Evolutionary conservation across 2,888 invertebrate genomes (phyloP).

Genomic region (Chrysolina oricalcia): DNA sequence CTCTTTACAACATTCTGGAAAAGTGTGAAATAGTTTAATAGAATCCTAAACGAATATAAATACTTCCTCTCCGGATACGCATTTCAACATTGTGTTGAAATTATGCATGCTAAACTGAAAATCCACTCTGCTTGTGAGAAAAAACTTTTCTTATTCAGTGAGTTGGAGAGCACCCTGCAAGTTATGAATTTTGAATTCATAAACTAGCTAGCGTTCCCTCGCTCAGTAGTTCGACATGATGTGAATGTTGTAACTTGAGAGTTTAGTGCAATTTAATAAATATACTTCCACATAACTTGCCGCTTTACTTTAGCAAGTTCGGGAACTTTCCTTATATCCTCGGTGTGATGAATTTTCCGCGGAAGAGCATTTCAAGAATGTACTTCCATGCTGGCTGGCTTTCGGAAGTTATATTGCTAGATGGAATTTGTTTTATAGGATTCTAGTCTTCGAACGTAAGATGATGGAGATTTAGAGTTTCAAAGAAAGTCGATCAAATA

Average conservation of each 20-base stretch:
- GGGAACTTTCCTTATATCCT: constrained; percentile 35
- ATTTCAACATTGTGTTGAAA: neutral
- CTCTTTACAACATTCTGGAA: too few relatives aligned
- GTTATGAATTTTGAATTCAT: constrained; percentile 46
- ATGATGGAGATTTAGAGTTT: neutral
- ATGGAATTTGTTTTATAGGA: constrained; percentile 10
- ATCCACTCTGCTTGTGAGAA: constrained; percentile 9
- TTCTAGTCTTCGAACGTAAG: neutral
- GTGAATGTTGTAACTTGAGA: constrained; percentile 44
- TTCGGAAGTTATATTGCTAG: constrained; percentile 22
- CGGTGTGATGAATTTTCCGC: constrained; percentile 34
- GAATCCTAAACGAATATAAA: neutral
- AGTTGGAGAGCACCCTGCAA: constrained; percentile 40
- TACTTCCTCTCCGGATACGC: neutral
- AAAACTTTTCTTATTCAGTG: constrained; percentile 36
- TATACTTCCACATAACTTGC: constrained; percentile 42
- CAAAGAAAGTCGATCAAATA: neutral
- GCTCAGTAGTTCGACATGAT: constrained; percentile 41
- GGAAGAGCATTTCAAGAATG: constrained; percentile 29
- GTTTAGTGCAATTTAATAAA: constrained; percentile 46
- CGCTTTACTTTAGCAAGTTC: constrained; percentile 17
- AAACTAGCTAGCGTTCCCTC: constrained; percentile 41
- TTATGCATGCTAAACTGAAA: constrained; percentile 17
- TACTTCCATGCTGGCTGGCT: constrained; percentile 21
- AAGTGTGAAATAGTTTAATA: too few relatives aligned